Conservation (phyloP, 2,113 vertebrate genomes). For the Spilogale gracilis region DNA sequence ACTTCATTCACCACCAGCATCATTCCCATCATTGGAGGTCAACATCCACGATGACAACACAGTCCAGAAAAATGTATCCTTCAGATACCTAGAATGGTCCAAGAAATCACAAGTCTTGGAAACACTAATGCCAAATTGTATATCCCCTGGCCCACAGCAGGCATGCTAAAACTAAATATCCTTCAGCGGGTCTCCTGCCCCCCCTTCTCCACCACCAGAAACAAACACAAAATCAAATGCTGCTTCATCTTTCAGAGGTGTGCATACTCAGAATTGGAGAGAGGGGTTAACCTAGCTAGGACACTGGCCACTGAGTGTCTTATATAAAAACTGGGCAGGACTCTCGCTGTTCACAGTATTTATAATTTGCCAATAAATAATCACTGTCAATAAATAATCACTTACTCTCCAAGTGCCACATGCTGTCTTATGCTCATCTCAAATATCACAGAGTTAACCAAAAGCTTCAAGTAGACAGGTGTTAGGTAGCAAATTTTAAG, state of each 20-base stretch:
- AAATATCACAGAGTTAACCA: background rate
- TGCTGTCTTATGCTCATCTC: background rate
- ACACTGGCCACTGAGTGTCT: background rate
- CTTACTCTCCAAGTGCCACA: background rate
- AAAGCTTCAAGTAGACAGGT: background rate
- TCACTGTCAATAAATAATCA: background rate
- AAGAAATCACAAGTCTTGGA: slow-evolving; percentile 13
- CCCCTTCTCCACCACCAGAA: background rate
- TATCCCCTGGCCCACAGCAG: background rate
- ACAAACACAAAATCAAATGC: background rate
- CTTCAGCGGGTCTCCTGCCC: background rate
- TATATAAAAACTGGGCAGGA: background rate
- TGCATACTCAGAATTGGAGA: background rate
- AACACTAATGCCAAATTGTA: background rate
- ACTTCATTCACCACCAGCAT: background rate
- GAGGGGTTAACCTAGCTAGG: background rate
- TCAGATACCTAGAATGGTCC: background rate
- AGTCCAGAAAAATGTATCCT: background rate
- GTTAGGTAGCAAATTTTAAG: background rate
- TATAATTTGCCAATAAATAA: background rate
- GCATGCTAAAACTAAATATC: background rate
- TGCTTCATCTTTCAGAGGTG: background rate
- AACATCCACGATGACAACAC: background rate
- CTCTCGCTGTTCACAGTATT: background rate
- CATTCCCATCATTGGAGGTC: background rate